Percentiles rank a stretch among this genome's conserved stretches.
These are phyloP conservation scores for Hydrolagus affinis DNA, from an alignment of 2,113 vertebrate genomes.

Conservation along the genomic window DNA sequence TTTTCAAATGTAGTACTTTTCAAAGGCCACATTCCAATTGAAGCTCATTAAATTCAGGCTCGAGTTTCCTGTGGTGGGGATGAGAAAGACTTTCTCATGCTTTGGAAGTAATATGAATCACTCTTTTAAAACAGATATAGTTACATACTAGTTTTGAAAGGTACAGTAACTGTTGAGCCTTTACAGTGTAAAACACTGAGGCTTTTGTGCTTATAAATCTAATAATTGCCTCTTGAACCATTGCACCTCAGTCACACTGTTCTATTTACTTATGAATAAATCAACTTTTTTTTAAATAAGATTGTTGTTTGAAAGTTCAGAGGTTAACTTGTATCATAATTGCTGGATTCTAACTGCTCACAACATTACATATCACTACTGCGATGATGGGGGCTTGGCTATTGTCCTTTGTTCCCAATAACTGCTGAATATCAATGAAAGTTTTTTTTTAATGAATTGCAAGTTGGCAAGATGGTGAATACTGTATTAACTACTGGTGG, in stretches of 20 bases:
- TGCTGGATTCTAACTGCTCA: background rate
- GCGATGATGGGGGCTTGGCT: background rate
- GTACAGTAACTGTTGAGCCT: slow-evolving; percentile 80
- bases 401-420: background rate
- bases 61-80: slow-evolving; percentile 85
- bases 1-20: slow-evolving; percentile 83
- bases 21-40: slow-evolving; percentile 93
- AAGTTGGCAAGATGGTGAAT: slow-evolving; percentile 4
- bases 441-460: background rate
- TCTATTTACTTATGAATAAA: slow-evolving; percentile 68
- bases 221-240: slow-evolving; percentile 76
- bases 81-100: slow-evolving; percentile 84
- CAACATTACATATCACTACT: slow-evolving; percentile 14
- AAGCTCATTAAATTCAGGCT: slow-evolving; percentile 87
- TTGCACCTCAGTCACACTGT: slow-evolving; percentile 62
- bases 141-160: slow-evolving; percentile 97
- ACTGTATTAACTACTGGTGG: background rate
- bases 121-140: slow-evolving; percentile 99
- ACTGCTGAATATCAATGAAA: background rate
- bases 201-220: slow-evolving; percentile 79
- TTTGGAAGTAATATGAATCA: slow-evolving; percentile 95
- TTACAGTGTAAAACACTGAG: slow-evolving; percentile 73
- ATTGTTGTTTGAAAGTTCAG: slow-evolving; percentile 65
- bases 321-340: slow-evolving; percentile 38
- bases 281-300: slow-evolving; percentile 65